Base-by-base conservation (phyloP, 2,113 vertebrate species). In the Nycticorax nycticorax region DNA sequence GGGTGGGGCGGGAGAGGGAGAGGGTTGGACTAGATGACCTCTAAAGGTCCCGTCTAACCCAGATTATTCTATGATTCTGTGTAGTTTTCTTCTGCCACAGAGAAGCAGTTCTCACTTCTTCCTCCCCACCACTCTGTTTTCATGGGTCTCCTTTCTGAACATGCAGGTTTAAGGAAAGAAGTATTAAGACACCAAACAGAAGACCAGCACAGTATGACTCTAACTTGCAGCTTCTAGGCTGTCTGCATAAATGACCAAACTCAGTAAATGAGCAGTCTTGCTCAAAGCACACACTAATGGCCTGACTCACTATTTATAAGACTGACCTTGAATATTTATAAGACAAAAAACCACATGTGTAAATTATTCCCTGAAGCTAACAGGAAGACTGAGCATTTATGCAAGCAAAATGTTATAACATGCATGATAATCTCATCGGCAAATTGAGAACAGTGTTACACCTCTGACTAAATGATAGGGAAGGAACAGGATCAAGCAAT, bases 241-340 rank as follows among this genome's bases (percentile, higher is more conserved):
- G 39, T 23, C 53, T 62, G 35, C 47, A n/a, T 62, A 66, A 76
- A 50, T 35, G 47, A 43, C 50, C 48, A 50, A 47, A 47, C n/a
- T 69, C 89, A 86, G 35, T 67, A 82, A 47, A 80, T 66, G 18
- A 72, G 50, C 52, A 66, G n/a, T 80, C 71, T 76, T 88, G 52
- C 64, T 86, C 43, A 69, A 84, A 96, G 71, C 22, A 68, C 27
- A 69, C 16, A 32, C 12, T 41, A 62, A 75, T 81, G 50, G 45
- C 26, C 73, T 90, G 32, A 69, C n/a, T 60, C 43, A 39, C 56
- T 88, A 20, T 53, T 73, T 86, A 62, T 41, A 82, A 85, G 68
- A 71, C 55, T 50, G 66, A 79, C 59, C 82, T 85, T 80, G 82
- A 88, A 95, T 88, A 94, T 82, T 57, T 92, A 35, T 64, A 79